Base-by-base conservation (phyloP, 2,888 invertebrate species). In the Mechanitis mazaeus region DNA sequence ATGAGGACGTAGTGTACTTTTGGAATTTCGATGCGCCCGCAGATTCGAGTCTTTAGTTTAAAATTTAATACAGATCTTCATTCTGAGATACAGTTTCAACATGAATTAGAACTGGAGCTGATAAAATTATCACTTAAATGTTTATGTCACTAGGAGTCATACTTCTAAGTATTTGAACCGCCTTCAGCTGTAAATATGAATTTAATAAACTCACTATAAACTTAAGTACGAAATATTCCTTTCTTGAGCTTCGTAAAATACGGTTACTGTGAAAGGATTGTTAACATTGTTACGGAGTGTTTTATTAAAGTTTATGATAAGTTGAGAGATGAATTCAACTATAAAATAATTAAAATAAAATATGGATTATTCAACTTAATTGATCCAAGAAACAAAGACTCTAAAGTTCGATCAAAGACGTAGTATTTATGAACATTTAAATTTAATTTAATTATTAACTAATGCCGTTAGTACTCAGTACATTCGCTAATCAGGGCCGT, bases 1-100 rank as follows among this genome's bases (percentile, higher is more conserved):
- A 85, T 83, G 83, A 79, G 80, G 75, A 80, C 78, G 83, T 78
- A 84, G 79, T 87, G 85, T 85, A 87, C 81, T 80, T 77, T 73
- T 72, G 72, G 76, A 75, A 75, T 77, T 78, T 79, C 72, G 75
- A 74, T 78, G 76, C 75, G 75, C 72, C 74, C 80, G 77, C 74
- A 74, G 74, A 75, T 77, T 75, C 75, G 72, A 76, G 83, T 81
- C 82, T 81, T 84, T 82, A 79, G 76, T 77, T 84, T 81, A 84
- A 86, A 84, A 81, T 82, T 83, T 84, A 83, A 85, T 83, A 79
- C 76, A 72, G 72, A 76, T 78, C 76, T 77, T 75, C 75, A 78
- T 75, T 78, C 66, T 70, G 73, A 70, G 75, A 77, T 75, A 78
- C 73, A 70, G 76, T 79, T 79, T 77, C 76, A 78, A 59, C 55